Conservation (phyloP, 2,797 vertebrate species). For the Tauraco hartlaubi region DNA sequence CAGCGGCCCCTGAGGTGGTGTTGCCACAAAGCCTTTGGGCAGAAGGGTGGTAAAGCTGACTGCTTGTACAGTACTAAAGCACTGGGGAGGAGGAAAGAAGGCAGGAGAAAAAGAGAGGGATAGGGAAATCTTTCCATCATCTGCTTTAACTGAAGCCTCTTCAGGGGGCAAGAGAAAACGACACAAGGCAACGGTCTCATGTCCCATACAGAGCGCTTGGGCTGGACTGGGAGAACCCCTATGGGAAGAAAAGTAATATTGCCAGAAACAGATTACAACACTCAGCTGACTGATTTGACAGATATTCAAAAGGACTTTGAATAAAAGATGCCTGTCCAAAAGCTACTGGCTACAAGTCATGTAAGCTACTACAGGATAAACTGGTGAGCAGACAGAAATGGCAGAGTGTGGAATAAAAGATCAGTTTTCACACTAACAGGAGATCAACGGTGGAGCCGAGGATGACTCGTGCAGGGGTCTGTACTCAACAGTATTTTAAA, state of each 20-base stretch:
- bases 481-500: not conserved
- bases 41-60: not conserved
- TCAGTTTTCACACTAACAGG: not conserved
- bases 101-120: not conserved
- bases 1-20: not conserved
- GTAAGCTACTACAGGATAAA: not conserved
- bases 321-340: too few species aligned
- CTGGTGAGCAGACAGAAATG: not conserved
- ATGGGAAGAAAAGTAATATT: not conserved
- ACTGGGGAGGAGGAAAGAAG: not conserved
- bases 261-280: not conserved
- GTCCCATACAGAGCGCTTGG: not conserved
- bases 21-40: not conserved
- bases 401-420: not conserved
- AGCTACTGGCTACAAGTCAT: not conserved
- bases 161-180: not conserved
- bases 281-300: not conserved
- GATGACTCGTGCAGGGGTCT: not conserved
- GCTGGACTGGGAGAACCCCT: not conserved
- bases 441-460: not conserved
- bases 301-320: not conserved
- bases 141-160: not conserved
- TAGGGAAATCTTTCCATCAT: not conserved
- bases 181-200: not conserved
- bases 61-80: not conserved